Evolutionary conservation across 2,797 vertebrate genomes (phyloP).

Genomic region (Masticophis lateralis): DNA sequence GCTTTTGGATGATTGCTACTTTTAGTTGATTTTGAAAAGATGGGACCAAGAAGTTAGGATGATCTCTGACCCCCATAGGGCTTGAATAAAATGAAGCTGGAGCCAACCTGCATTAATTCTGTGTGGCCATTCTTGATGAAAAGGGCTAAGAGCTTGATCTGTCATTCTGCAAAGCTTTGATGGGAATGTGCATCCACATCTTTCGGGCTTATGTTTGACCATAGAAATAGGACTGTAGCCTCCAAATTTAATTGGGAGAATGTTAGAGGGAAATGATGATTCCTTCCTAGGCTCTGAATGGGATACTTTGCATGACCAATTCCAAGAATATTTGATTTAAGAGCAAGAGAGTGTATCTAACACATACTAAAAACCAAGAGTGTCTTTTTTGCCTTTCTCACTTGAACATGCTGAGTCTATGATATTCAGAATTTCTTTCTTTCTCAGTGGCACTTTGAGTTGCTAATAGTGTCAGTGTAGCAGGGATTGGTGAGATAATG

Average conservation of each 20-base stretch:
- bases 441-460: constrained; percentile 11
- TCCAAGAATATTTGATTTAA: background rate
- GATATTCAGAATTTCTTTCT: constrained; percentile 35
- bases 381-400: constrained; percentile 22
- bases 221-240: background rate
- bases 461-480: background rate
- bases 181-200: background rate
- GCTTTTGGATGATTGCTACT: background rate
- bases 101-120: background rate
- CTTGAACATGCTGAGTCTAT: constrained; percentile 31
- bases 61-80: background rate
- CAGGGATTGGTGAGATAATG: constrained; percentile 27
- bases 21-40: background rate
- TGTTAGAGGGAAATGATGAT: background rate
- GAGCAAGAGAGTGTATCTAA: background rate
- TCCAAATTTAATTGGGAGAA: background rate
- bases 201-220: background rate
- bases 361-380: background rate
- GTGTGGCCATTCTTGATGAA: background rate
- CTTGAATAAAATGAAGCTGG: background rate
- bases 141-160: background rate
- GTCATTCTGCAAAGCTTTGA: background rate
- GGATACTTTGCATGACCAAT: background rate
- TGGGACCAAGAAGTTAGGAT: background rate
- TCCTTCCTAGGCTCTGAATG: background rate